These are phyloP conservation scores for Heliconius congener DNA, from an alignment of 1,140 invertebrate species.

Conservation along the genomic window DNA sequence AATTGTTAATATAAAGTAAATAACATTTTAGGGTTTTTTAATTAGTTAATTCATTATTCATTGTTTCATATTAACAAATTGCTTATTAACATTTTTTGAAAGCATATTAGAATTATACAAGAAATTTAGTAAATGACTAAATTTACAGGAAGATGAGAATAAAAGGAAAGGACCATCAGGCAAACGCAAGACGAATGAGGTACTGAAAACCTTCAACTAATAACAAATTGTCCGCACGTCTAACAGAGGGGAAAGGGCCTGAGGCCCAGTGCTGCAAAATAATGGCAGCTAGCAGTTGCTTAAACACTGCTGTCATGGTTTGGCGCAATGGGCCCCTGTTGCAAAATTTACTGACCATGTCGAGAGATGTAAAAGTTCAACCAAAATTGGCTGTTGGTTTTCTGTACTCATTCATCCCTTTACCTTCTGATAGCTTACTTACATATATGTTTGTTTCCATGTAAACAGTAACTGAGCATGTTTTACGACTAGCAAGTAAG, in stretches of 20 bases:
- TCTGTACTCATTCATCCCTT: slow-evolving; percentile 75
- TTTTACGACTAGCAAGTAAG: background rate
- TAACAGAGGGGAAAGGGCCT: slow-evolving; percentile 77
- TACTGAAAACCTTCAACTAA: slow-evolving; percentile 81
- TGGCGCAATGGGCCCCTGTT: slow-evolving; percentile 50
- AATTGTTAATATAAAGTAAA: background rate
- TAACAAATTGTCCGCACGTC: slow-evolving; percentile 51
- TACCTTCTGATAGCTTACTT: slow-evolving; percentile 71
- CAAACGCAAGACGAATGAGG: slow-evolving; percentile 81
- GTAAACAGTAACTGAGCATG: too few relatives aligned
- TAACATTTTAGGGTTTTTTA: background rate
- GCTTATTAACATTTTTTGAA: background rate
- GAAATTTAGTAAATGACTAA: slow-evolving; percentile 64
- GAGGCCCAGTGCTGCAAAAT: slow-evolving; percentile 55
- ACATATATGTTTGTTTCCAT: background rate
- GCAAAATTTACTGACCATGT: slow-evolving; percentile 39
- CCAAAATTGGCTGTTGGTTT: slow-evolving; percentile 76
- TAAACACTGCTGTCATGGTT: slow-evolving; percentile 44
- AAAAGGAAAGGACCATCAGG: slow-evolving; percentile 76
- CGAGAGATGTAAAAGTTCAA: slow-evolving; percentile 22
- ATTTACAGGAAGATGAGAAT: slow-evolving; percentile 82
- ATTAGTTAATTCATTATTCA: background rate
- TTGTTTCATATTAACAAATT: background rate
- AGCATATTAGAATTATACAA: slow-evolving; percentile 8
- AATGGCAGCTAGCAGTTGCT: slow-evolving; percentile 34